A percentile compares a stretch with the other conserved stretches of the same genome.
phyloP scores from a whole-genome alignment of 1,140 invertebrate genomes.

The Leptoteleia sp. region DNA sequence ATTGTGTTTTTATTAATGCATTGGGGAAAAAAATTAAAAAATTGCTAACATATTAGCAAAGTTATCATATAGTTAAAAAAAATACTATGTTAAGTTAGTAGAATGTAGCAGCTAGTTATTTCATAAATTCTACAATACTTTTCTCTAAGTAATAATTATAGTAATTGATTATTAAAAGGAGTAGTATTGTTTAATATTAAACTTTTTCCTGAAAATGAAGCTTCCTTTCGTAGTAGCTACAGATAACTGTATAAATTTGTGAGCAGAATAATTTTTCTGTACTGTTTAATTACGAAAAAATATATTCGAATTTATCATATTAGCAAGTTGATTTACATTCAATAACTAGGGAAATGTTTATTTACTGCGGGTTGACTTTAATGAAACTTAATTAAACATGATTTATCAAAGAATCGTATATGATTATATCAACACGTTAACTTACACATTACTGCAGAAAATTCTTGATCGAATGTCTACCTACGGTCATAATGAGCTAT shows the following conservation, averaged over 20 bases:
- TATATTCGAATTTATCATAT: slow-evolving; percentile 3
- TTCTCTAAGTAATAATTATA: too few relatives aligned
- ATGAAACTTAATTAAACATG: slow-evolving; percentile 35
- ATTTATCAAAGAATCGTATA: slow-evolving; percentile 39
- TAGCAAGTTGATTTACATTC: slow-evolving; percentile 14
- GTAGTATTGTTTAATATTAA: too few relatives aligned
- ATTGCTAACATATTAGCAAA: too few relatives aligned
- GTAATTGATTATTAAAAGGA: too few relatives aligned
- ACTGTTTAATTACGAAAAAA: neutral
- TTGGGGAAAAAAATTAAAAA: too few relatives aligned
- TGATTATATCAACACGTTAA: slow-evolving; percentile 48
- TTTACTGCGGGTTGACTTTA: slow-evolving; percentile 5
- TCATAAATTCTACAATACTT: too few relatives aligned
- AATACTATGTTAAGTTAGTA: too few relatives aligned
- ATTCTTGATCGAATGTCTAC: slow-evolving; percentile 43
- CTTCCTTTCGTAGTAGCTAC: too few relatives aligned
- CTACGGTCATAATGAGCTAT: slow-evolving; percentile 40
- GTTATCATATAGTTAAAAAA: too few relatives aligned
- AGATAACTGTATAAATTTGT: slow-evolving; percentile 45
- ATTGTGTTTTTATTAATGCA: too few relatives aligned
- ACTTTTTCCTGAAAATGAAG: too few relatives aligned
- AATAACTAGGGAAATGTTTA: slow-evolving; percentile 11
- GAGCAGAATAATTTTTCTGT: slow-evolving; percentile 2
- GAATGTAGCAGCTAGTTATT: too few relatives aligned
- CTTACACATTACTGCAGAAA: slow-evolving; percentile 16